phyloP scores from a whole-genome alignment of 1,140 invertebrate species.

The Polyergus mexicanus region DNA sequence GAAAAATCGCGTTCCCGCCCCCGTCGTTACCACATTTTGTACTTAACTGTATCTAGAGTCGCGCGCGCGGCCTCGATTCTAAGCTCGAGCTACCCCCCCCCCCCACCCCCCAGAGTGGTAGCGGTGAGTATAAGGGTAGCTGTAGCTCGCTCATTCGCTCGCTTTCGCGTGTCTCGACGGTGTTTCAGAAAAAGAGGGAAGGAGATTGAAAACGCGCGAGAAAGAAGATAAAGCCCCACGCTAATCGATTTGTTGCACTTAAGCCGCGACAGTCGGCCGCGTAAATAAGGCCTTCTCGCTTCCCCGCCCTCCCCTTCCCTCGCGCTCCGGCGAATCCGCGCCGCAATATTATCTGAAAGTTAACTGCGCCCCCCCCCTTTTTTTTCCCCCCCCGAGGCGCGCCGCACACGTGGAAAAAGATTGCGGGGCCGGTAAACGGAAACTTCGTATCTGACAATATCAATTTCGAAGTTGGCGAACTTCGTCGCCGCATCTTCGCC shows the following conservation, averaged over 20 bases:
- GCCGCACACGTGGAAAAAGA: constrained; percentile 27
- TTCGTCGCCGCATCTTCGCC: constrained; percentile 4
- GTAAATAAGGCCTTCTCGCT: constrained; percentile 51
- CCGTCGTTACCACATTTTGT: constrained; percentile 52
- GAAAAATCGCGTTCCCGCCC: constrained; percentile 43
- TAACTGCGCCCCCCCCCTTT: not conserved
- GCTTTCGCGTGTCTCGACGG: constrained; percentile 21
- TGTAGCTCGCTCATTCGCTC: not conserved
- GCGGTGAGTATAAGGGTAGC: not conserved
- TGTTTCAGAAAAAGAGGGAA: constrained; percentile 22
- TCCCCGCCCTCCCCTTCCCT: not conserved
- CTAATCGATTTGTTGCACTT: constrained; percentile 59
- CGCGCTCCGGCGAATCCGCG: not conserved
- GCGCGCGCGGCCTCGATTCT: constrained; percentile 48
- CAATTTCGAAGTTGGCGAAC: constrained; percentile 42
- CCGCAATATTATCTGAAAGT: constrained; percentile 50
- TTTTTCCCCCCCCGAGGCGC: not conserved
- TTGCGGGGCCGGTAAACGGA: constrained; percentile 41
- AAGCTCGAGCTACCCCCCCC: constrained; percentile 4
- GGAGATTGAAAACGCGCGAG: constrained; percentile 32
- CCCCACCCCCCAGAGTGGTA: not conserved
- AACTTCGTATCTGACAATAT: constrained; percentile 56
- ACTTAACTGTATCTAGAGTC: constrained; percentile 38
- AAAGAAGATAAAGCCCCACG: constrained; percentile 49
- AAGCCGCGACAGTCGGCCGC: constrained; percentile 28